Evolutionary conservation across 2,888 invertebrate species (phyloP).

Genomic region (Drosophila diplacantha): DNA sequence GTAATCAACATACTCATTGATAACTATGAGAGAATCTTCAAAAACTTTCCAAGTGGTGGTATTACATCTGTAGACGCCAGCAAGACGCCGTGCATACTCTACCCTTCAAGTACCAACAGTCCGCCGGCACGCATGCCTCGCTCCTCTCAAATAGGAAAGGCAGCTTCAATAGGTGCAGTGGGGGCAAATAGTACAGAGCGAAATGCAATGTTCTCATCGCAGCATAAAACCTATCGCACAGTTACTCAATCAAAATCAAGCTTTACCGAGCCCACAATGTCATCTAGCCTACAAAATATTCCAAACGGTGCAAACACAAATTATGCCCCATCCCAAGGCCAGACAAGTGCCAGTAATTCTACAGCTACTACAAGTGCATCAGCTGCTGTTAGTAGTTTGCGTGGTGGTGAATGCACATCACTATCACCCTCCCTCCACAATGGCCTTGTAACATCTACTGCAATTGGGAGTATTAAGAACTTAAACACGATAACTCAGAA

Average conservation of each 20-base stretch:
- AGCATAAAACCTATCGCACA: constrained; percentile 76
- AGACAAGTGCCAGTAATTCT: constrained; percentile 56
- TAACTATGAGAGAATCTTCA: constrained; percentile 87
- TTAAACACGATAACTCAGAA: constrained; percentile 76
- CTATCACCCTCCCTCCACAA: constrained; percentile 51
- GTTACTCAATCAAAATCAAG: constrained; percentile 77
- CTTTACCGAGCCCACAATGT: constrained; percentile 77
- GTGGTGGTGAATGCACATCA: constrained; percentile 50
- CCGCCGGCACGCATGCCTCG: constrained; percentile 76
- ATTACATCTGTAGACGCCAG: constrained; percentile 19
- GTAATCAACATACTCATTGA: constrained; percentile 97
- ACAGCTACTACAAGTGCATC: constrained; percentile 46
- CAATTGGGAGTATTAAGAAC: constrained; percentile 75
- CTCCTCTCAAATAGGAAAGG: constrained; percentile 68
- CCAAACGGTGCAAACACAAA: constrained; percentile 75
- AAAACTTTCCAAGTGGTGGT: constrained; percentile 75
- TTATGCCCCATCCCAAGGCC: constrained; percentile 62
- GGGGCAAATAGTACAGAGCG: constrained; percentile 58
- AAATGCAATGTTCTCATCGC: constrained; percentile 75
- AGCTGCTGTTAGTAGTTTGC: constrained; percentile 37
- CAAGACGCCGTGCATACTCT: constrained; percentile 26
- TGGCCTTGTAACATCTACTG: constrained; percentile 59
- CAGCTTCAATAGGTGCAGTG: constrained; percentile 50
- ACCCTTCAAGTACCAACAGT: constrained; percentile 62
- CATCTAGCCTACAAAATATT: constrained; percentile 78